These are phyloP conservation scores for Microdon myrmicae DNA, from an alignment of 2,888 invertebrate species.

Conservation along the genomic window DNA sequence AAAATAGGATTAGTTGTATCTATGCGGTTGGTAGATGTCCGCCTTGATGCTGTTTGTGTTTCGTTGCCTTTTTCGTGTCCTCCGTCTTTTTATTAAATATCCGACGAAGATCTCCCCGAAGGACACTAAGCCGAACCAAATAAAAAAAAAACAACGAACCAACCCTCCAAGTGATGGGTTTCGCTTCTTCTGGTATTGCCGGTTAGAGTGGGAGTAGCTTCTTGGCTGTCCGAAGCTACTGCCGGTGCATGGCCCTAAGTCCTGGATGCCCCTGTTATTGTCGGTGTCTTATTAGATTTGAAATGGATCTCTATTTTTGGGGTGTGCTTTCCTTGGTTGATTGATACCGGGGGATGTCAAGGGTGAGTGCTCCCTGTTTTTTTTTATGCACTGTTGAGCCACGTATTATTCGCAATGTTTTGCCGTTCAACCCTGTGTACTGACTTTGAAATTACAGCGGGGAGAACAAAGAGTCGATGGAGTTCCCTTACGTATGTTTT, in stretches of 20 bases:
- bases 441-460: no score
- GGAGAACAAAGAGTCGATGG: no score
- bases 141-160: conserved; percentile 10
- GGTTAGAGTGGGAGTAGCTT: no score
- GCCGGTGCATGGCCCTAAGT: no score
- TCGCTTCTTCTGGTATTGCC: no score
- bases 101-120: conserved; percentile 44
- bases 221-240: no score
- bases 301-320: conserved; percentile 50
- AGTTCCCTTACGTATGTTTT: no score
- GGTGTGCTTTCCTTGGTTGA: conserved; percentile 33
- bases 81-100: conserved; percentile 38
- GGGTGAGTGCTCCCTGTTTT: no score
- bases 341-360: conserved; percentile 22
- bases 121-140: conserved; percentile 36
- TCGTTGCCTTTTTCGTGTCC: conserved; percentile 1
- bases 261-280: conserved; percentile 13
- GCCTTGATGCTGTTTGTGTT: conserved; percentile 25
- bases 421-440: no score
- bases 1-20: conserved; percentile 37
- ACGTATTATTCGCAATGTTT: no score
- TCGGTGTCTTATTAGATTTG: conserved; percentile 45
- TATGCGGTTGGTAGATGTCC: conserved; percentile 34
- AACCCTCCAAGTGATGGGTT: conserved; percentile 35
- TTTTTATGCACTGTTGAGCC: no score